A percentile compares a stretch with the other conserved stretches of the same genome.
These are phyloP conservation scores for Archips crataeganus DNA, from an alignment of 2,888 invertebrate genomes.

Conservation along the genomic window DNA sequence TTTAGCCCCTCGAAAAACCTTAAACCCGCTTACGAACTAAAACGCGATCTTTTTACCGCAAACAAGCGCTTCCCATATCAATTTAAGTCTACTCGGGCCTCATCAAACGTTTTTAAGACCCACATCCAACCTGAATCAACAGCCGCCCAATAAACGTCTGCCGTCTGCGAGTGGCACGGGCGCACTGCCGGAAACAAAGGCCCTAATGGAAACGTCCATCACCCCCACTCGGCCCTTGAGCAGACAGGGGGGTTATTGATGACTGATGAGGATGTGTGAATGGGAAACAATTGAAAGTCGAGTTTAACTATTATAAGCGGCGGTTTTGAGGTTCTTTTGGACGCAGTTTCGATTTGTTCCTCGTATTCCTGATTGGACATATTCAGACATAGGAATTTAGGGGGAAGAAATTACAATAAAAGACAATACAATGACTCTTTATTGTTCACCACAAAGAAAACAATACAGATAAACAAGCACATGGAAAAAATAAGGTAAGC, in stretches of 20 bases:
- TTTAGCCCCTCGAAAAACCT: no score
- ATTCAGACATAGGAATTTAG: no score
- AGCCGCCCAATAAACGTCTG: constrained; percentile 15
- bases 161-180: constrained; percentile 11
- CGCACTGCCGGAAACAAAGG: constrained; percentile 16
- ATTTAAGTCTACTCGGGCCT: neutral
- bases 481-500: no score
- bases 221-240: neutral
- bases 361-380: no score
- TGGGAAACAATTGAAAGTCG: constrained; percentile 12
- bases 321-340: no score
- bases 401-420: no score
- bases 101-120: constrained; percentile 31
- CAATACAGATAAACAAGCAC: no score
- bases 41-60: neutral
- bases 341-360: no score
- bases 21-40: no score
- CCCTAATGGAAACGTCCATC: constrained; percentile 22
- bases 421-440: no score
- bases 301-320: neutral
- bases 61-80: constrained; percentile 42
- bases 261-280: constrained; percentile 18
- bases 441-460: no score
- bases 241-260: constrained; percentile 18
- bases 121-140: constrained; percentile 18